Evolutionary conservation across 2,888 invertebrate genomes (phyloP).

Genomic region (Mechanitis messenoides): DNA sequence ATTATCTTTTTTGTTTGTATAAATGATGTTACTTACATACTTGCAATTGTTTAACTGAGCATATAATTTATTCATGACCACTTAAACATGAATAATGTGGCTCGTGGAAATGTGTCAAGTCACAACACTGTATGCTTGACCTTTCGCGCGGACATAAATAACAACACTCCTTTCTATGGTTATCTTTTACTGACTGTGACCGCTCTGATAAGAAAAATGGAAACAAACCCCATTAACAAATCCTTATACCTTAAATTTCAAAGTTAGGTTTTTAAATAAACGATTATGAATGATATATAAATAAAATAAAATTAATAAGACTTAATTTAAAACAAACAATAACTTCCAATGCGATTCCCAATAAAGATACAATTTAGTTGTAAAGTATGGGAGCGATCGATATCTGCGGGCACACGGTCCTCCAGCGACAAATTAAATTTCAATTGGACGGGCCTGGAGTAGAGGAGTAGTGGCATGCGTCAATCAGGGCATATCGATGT

Average conservation of each 20-base stretch:
- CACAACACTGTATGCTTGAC: slow-evolving; percentile 18
- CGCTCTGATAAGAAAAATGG: slow-evolving; percentile 13
- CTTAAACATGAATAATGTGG: slow-evolving; percentile 40
- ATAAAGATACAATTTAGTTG: slow-evolving; percentile 8
- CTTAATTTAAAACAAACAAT: neutral
- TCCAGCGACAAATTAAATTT: slow-evolving; percentile 23
- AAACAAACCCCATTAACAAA: neutral
- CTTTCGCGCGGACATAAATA: slow-evolving; percentile 22
- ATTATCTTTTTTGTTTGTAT: slow-evolving; percentile 12
- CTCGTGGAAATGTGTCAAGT: slow-evolving; percentile 24
- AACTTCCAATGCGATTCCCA: slow-evolving; percentile 2
- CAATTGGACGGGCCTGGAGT: slow-evolving; percentile 16
- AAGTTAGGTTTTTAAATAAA: neutral
- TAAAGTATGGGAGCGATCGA: slow-evolving; percentile 15
- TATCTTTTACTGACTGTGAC: slow-evolving; percentile 15
- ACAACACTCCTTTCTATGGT: slow-evolving; percentile 16
- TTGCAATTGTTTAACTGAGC: slow-evolving; percentile 31
- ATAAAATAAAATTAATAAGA: neutral
- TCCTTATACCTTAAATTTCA: neutral
- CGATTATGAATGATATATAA: neutral
- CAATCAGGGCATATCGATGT: slow-evolving; percentile 50
- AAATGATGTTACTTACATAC: slow-evolving; percentile 19
- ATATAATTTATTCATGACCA: slow-evolving; percentile 38
- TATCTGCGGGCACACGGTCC: slow-evolving; percentile 13
- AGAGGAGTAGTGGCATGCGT: slow-evolving; percentile 48